Conservation (phyloP, 2,113 vertebrate species). For the Callaeas wilsoni region DNA sequence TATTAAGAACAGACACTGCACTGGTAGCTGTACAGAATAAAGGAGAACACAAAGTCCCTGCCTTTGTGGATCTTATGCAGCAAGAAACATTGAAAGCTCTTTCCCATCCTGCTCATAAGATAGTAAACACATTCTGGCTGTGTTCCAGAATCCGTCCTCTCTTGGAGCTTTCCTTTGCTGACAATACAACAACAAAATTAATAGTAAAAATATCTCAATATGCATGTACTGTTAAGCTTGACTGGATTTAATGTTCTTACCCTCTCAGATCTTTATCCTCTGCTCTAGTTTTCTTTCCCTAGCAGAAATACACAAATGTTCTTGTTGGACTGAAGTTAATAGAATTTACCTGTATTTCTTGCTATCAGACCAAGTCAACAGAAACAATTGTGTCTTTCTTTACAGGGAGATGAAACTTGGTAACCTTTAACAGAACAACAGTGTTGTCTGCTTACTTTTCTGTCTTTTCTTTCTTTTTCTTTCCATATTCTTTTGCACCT, state of each 20-base stretch:
- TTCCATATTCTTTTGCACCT: neutral
- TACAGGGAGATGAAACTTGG: neutral
- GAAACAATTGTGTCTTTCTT: neutral
- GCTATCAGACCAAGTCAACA: neutral
- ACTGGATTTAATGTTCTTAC: neutral
- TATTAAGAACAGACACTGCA: constrained; percentile 30
- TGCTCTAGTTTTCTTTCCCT: neutral
- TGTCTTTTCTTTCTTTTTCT: neutral
- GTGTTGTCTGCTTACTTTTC: neutral
- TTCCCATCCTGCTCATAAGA: neutral
- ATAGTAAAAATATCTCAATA: neutral
- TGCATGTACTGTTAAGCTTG: neutral
- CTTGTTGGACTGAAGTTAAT: neutral
- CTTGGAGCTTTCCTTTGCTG: neutral
- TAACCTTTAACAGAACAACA: neutral
- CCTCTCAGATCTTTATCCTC: neutral
- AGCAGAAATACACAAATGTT: neutral
- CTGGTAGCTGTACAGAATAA: constrained; percentile 9
- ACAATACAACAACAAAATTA: neutral
- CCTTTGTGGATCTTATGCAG: neutral
- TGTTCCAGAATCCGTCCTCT: neutral
- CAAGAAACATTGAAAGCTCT: neutral
- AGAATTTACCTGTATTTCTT: neutral
- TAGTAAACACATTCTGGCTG: neutral
- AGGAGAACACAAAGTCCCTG: constrained; percentile 9